These are phyloP conservation scores for Enteromius viviparus DNA, from an alignment of 2,797 vertebrate species.

Conservation along the genomic window DNA sequence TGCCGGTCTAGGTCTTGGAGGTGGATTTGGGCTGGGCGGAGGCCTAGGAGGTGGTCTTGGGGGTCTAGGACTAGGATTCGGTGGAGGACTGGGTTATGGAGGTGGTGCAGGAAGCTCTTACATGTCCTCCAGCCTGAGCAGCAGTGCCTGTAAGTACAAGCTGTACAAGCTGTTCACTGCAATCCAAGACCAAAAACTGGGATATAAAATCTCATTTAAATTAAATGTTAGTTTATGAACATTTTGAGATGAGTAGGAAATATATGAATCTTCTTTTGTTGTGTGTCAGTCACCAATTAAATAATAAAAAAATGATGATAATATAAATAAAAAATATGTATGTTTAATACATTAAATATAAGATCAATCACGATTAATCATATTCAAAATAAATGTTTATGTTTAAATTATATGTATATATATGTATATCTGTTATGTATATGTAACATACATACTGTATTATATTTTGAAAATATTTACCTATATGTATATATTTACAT, in stretches of 20 bases:
- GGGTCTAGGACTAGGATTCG: constrained; percentile 28
- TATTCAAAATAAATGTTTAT: too few relatives aligned
- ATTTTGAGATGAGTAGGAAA: neutral
- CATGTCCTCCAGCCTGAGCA: constrained; percentile 64
- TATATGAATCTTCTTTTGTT: neutral
- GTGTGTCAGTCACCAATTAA: neutral
- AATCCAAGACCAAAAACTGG: neutral
- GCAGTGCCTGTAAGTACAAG: constrained; percentile 65
- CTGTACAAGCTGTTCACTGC: neutral
- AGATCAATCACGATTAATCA: too few relatives aligned
- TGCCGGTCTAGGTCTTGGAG: constrained; percentile 38
- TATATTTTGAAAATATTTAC: too few relatives aligned
- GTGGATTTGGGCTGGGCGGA: constrained; percentile 50
- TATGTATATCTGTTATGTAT: too few relatives aligned
- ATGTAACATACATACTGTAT: too few relatives aligned
- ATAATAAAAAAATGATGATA: neutral
- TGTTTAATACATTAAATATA: too few relatives aligned
- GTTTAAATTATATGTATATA: too few relatives aligned
- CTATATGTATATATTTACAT: too few relatives aligned
- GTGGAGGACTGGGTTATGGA: constrained; percentile 45
- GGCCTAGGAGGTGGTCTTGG: constrained; percentile 49
- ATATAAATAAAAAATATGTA: neutral
- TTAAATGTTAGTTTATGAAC: neutral
- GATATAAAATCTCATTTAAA: neutral
- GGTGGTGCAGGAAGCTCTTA: constrained; percentile 45